These are phyloP conservation scores for Orthonevra nobilis DNA, from an alignment of 2,888 invertebrate species.

Conservation along the genomic window DNA sequence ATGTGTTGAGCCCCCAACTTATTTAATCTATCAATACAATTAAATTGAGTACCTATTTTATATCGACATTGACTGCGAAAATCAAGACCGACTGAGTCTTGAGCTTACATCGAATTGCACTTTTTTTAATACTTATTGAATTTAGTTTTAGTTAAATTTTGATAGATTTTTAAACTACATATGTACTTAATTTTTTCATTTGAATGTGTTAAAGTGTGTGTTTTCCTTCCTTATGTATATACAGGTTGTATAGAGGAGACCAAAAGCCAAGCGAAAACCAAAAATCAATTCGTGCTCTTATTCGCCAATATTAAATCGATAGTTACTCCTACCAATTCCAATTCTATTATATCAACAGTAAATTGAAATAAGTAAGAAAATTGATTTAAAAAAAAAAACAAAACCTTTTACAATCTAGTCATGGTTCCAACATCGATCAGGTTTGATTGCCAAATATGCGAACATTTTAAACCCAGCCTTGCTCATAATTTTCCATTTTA, in stretches of 20 bases:
- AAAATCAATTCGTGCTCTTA: conserved; percentile 44
- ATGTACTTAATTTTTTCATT: conserved; percentile 21
- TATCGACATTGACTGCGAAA: conserved; percentile 17
- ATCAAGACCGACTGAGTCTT: conserved; percentile 33
- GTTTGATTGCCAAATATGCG: conserved; percentile 29
- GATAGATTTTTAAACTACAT: background rate
- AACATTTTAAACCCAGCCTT: too few species aligned
- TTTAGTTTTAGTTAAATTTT: conserved; percentile 33
- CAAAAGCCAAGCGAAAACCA: background rate
- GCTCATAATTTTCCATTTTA: too few species aligned
- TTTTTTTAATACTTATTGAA: conserved; percentile 46
- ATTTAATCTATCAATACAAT: conserved; percentile 67
- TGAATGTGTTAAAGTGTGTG: conserved; percentile 47
- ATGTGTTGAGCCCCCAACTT: conserved; percentile 65
- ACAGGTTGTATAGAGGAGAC: conserved; percentile 62
- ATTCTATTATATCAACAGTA: conserved; percentile 44
- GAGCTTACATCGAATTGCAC: conserved; percentile 48
- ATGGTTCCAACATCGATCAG: conserved; percentile 18
- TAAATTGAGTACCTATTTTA: conserved; percentile 52
- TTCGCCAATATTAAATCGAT: conserved; percentile 34
- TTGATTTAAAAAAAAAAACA: background rate
- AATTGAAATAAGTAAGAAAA: conserved; percentile 52
- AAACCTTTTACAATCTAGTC: conserved; percentile 21
- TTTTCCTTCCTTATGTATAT: conserved; percentile 47
- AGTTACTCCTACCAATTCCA: conserved; percentile 25